Base-by-base conservation (phyloP, 2,888 invertebrate genomes). In the Bursaphelenchus okinawaensis region DNA sequence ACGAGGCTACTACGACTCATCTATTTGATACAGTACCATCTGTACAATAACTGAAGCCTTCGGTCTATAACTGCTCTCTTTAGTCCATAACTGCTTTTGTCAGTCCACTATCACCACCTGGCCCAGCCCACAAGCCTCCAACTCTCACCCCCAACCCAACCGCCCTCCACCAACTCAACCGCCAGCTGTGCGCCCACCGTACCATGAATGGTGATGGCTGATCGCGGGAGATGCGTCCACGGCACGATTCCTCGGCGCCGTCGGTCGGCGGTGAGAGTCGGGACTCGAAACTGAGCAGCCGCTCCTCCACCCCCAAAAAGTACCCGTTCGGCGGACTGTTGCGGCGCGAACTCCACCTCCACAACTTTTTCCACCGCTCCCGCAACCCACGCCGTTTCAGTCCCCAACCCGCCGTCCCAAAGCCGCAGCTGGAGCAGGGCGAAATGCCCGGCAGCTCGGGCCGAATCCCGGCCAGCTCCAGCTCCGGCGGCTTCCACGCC, bases 381-480 rank as follows among this genome's bases (percentile, higher is more conserved):
- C 20, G 22, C 12, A 12, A 9, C 22, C n/a, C 24, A 19, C 62
- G 66, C n/a, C 40, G 40, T 31, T 61, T 52, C 40, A 67, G 68
- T 20, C 66, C 58, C n/a, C n/a, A n/a, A n/a, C n/a, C n/a, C n/a
- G n/a, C n/a, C n/a, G n/a, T n/a, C n/a, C 19, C 50, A 12, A 19
- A 22, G 24, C 4, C 63, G n/a, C 27, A 62, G 22, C 27, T 1
- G 40, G 23, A 50, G n/a, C 54, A 20, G 54, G n/a, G n/a, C n/a
- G 19, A 12, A 4, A 22, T 28, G 56, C 8, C 56, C 27, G 26
- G 26, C 3, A 24, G 56, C 6, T 56, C 56, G 56, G 60, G 40
- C 12, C 22, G 65, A 26, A 28, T 70, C n/a, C 50, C 66, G 9
- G 67, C 66, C 6, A 69, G 69, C 16, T 69, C 68, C 6, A 69